Evolutionary conservation across 2,888 invertebrate species (phyloP).

Genomic region (Drosophila rellima): DNA sequence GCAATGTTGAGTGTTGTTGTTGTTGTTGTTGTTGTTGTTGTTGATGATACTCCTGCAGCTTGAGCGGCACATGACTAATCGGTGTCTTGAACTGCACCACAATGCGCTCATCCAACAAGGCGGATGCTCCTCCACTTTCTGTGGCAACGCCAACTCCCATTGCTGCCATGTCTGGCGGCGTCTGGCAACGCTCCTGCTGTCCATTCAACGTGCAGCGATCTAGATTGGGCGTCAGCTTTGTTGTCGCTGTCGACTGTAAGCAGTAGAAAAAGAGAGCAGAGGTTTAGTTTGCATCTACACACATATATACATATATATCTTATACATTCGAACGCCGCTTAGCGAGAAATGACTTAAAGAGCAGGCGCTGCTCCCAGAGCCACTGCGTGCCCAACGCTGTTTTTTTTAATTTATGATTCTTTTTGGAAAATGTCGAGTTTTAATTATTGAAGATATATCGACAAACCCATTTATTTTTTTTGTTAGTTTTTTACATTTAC

Average conservation of each 20-base stretch:
- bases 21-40: constrained; percentile 22
- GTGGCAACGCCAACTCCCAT: constrained; percentile 7
- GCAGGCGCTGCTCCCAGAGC: no score
- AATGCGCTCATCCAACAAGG: constrained; percentile 34
- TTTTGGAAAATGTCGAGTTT: no score
- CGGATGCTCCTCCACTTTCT: constrained; percentile 13
- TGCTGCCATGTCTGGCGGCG: constrained; percentile 52
- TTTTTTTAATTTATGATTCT: neutral
- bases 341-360: no score
- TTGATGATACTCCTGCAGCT: constrained; percentile 50
- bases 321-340: no score
- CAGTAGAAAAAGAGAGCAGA: neutral
- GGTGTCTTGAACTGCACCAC: constrained; percentile 82
- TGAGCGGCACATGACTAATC: constrained; percentile 62
- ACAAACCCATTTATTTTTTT: no score
- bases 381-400: no score
- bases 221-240: constrained; percentile 78
- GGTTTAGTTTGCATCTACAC: no score
- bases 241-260: constrained; percentile 59
- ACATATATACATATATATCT: no score
- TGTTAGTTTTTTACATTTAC: no score
- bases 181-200: constrained; percentile 52
- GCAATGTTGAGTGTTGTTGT: constrained; percentile 5
- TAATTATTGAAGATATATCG: no score
- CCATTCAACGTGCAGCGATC: constrained; percentile 67